A percentile compares a stretch with the other conserved stretches of the same genome.
These are phyloP conservation scores for Cheilosia grossa DNA, from an alignment of 2,888 invertebrate species.

Conservation along the genomic window DNA sequence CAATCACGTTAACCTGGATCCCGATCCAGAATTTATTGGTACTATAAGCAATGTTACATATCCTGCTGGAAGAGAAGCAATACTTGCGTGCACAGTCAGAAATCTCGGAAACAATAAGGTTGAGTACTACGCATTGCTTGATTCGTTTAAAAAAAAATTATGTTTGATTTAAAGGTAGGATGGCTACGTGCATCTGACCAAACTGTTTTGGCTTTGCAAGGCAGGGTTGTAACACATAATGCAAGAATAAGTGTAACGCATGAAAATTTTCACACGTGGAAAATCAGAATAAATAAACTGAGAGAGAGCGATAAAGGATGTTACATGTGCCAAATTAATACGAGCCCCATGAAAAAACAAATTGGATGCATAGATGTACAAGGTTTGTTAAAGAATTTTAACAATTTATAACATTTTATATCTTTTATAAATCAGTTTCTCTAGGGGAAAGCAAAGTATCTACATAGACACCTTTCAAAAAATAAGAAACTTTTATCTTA, in stretches of 20 bases:
- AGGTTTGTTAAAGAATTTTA: slow-evolving; percentile 84
- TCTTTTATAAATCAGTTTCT: too few species aligned
- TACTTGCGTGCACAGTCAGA: slow-evolving; percentile 82
- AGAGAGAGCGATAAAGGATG: slow-evolving; percentile 93
- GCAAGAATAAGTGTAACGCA: slow-evolving; percentile 91
- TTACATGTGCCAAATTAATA: slow-evolving; percentile 97
- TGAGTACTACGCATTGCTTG: slow-evolving; percentile 7
- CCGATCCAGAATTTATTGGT: slow-evolving; percentile 83
- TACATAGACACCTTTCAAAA: too few species aligned
- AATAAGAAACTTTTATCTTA: too few species aligned
- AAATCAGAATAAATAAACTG: slow-evolving; percentile 91
- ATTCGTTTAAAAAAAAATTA: neutral
- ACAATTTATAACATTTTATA: neutral
- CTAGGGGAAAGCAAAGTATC: too few species aligned
- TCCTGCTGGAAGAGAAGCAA: slow-evolving; percentile 83
- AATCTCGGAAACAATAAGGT: slow-evolving; percentile 83
- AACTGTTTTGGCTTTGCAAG: slow-evolving; percentile 94
- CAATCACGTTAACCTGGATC: slow-evolving; percentile 78
- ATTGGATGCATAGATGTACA: slow-evolving; percentile 94
- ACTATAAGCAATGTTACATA: slow-evolving; percentile 83
- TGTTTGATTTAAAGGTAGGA: slow-evolving; percentile 87
- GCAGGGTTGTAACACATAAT: slow-evolving; percentile 92
- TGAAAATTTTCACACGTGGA: slow-evolving; percentile 93
- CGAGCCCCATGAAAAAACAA: slow-evolving; percentile 93
- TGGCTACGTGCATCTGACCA: slow-evolving; percentile 96